Percentiles rank a stretch among this genome's conserved stretches.
Evolutionary conservation across 2,888 invertebrate species (phyloP).

Genomic region (Euzophera pinguis): DNA sequence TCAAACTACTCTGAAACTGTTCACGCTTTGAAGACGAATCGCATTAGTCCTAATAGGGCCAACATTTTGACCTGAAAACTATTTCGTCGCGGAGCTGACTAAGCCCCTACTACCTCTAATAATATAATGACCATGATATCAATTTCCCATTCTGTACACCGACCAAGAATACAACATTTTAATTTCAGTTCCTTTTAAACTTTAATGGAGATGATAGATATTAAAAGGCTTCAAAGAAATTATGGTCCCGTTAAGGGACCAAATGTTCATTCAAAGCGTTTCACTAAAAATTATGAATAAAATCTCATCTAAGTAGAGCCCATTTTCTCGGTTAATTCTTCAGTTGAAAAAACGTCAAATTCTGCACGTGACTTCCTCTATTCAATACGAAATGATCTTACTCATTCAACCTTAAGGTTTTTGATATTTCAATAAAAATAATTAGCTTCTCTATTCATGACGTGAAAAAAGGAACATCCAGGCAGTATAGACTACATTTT

Average conservation of each 20-base stretch:
- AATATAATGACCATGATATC: too few relatives aligned
- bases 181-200: neutral
- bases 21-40: too few relatives aligned
- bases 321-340: slow-evolving; percentile 22
- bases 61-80: too few relatives aligned
- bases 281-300: slow-evolving; percentile 14
- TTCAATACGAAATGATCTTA: slow-evolving; percentile 27
- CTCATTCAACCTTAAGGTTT: slow-evolving; percentile 22
- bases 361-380: slow-evolving; percentile 24
- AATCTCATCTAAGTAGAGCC: slow-evolving; percentile 20
- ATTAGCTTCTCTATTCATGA: neutral
- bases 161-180: neutral
- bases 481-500: too few relatives aligned
- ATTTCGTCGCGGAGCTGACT: too few relatives aligned
- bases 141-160: neutral
- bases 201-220: neutral
- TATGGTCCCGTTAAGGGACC: neutral
- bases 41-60: too few relatives aligned
- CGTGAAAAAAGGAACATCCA: too few relatives aligned
- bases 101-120: too few relatives aligned
- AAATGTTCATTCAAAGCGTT: slow-evolving; percentile 1
- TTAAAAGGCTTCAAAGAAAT: slow-evolving; percentile 4
- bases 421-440: slow-evolving; percentile 10
- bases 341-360: slow-evolving; percentile 28
- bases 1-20: too few relatives aligned